Evolutionary conservation across 2,113 vertebrate species (phyloP), one percentile per base, ranked within the genome.

Genomic region (Thryonomys swinderianus): DNA sequence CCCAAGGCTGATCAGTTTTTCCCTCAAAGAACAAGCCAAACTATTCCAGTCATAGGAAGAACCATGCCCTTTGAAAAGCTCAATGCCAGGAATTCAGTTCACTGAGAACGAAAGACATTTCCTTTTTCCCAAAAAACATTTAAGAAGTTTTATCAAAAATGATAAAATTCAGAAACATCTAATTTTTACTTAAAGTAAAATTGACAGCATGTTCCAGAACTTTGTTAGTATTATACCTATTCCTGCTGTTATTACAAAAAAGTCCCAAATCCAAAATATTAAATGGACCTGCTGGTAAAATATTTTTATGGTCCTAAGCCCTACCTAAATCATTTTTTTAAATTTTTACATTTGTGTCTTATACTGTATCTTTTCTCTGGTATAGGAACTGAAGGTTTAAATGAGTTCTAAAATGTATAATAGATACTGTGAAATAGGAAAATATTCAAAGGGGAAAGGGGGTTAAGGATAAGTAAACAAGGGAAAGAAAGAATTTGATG

Each of bases 71-170:
- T 59, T 30, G 37, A 66, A 76, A 96, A 78, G 84, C 16, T 88
- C 42, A 16, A 7, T 30, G 17, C 66, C 32, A 66, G 21, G 34
- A 73, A 8, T 74, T 67, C n/a, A 74, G 51, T 57, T 91, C 32
- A 40, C 37, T 86, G 80, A 93, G 59, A 37, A 91, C 21, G 51
- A 91, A 37, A 92, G 34, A 32, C 25, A 37, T 90, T 83, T 93
- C 91, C 37, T 94, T 86, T 40, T 71, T 74, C 11, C 17, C 66
- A 88, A 73, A 96, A 97, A 96, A 96, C 93, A 93, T 89, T 96
- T 95, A 98, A 96, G 95, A 93, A 94, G 74, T 95, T 98, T 98
- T 98, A 98, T 98, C 98, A 95, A 98, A 98, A 98, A 98, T 90
- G 88, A 84, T 86, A 97, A 98, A 96, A 97, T 98, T 98, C 94